Base-by-base conservation (phyloP, 2,888 invertebrate genomes). In the Hemithea aestivaria region DNA sequence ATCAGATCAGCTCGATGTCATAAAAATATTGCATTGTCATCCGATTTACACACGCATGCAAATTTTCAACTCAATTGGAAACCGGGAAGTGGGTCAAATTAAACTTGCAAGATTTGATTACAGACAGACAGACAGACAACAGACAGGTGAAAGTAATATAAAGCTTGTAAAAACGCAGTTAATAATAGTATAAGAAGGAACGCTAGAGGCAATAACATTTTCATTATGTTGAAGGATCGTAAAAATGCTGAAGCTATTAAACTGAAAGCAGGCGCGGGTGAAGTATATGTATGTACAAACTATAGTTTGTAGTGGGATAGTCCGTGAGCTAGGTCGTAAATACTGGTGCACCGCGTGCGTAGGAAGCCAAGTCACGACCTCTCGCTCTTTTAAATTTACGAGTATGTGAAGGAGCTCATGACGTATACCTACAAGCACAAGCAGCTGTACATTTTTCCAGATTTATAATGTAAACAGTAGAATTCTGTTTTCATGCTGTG, bases 181-280 rank as follows among this genome's bases (percentile, higher is more conserved):
- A n/a, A n/a, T n/a, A n/a, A n/a, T n/a, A n/a, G n/a, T n/a, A n/a
- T n/a, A n/a, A n/a, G n/a, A 12, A 40, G 10, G 44, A 27, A 30
- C 32, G 24, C 10, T 12, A 34, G 45, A 45, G 46, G 51, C 43
- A 48, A 50, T 52, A 56, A 50, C 30, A 33, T 37, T 43, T 56
- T 47, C 45, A 53, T 56, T 44, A 31, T 47, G 44, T 56, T 53
- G 48, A 49, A 48, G 53, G 51, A 35, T 53, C 57, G 56, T 61
- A 58, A 63, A 64, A 50, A 51, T 27, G 36, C 51, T 41, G 31
- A 51, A 49, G 51, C 49, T 44, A 56, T 61, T 51, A 64, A 64
- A 51, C 45, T 56, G 43, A 58, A 58, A 61, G 55, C 56, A 48
- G 42, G 36, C 50, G 48, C 52, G 53, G 55, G 51, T 51, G 32